Conservation (phyloP, 2,888 invertebrate species). For the Drosophila sordidula region DNA sequence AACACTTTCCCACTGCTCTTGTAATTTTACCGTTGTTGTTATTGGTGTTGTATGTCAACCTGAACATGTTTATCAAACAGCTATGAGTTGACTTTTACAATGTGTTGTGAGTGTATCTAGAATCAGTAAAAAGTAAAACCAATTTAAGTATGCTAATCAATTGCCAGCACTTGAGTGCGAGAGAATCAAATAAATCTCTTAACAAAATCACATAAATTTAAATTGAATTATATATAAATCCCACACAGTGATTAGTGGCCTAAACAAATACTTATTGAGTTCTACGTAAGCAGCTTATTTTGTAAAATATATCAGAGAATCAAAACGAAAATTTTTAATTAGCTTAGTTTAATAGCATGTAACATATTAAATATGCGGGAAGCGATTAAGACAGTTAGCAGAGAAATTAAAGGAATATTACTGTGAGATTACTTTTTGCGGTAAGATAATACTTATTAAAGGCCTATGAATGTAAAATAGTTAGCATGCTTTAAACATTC, state of each 20-base stretch:
- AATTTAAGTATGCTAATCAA: slow-evolving; percentile 65
- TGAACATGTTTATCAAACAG: slow-evolving; percentile 49
- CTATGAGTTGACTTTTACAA: slow-evolving; percentile 10
- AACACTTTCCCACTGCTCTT: slow-evolving; percentile 20
- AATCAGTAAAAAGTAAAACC: slow-evolving; percentile 38
- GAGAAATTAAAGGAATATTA: no score
- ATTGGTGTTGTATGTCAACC: slow-evolving; percentile 24
- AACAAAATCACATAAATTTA: slow-evolving; percentile 37
- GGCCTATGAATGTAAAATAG: no score
- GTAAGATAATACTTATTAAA: no score
- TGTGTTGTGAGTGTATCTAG: slow-evolving; percentile 5
- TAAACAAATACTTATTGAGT: slow-evolving; percentile 30
- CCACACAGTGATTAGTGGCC: not conserved
- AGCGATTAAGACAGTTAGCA: no score
- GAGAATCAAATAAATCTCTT: slow-evolving; percentile 60
- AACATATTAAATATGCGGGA: no score
- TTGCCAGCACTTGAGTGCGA: slow-evolving; percentile 54
- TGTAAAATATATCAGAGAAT: not conserved
- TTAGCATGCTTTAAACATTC: no score
- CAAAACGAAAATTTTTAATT: slow-evolving; percentile 2
- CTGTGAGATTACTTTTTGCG: no score
- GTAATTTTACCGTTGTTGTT: slow-evolving; percentile 13
- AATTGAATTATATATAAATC: slow-evolving; percentile 46
- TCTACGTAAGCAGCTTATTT: not conserved
- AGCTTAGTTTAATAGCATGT: no score